phyloP scores from a whole-genome alignment of 2,113 vertebrate species.

The Trematocara stigmaticum region DNA sequence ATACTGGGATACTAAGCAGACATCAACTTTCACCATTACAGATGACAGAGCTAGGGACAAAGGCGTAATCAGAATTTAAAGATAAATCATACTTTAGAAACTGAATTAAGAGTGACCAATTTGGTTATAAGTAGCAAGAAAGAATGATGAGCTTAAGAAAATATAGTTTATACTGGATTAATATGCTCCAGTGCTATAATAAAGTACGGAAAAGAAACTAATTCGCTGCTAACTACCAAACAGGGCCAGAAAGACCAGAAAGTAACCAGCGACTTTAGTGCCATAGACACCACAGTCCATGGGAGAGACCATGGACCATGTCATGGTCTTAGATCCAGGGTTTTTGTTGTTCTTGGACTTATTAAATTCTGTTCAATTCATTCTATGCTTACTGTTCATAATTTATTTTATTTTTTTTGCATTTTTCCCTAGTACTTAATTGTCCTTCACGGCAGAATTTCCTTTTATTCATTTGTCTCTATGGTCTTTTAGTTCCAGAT shows the following conservation, averaged over 20 bases:
- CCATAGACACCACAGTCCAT: not conserved
- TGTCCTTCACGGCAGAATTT: not conserved
- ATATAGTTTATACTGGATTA: not conserved
- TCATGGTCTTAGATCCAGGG: accelerated
- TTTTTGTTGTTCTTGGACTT: not conserved
- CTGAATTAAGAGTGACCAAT: not conserved
- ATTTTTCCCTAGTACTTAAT: not conserved
- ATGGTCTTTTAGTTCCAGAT: not conserved
- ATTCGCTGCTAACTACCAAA: accelerated
- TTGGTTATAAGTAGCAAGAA: not conserved
- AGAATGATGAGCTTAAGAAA: not conserved
- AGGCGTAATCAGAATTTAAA: not conserved
- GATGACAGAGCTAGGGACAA: not conserved
- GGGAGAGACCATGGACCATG: not conserved
- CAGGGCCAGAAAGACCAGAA: not conserved
- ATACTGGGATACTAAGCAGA: not conserved
- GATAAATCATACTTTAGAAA: not conserved
- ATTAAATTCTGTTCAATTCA: not conserved
- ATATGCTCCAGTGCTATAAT: not conserved
- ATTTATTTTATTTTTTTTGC: accelerated
- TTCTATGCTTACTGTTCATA: not conserved
- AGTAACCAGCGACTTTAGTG: not conserved
- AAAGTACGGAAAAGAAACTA: accelerated
- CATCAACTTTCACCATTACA: not conserved
- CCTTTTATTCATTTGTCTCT: not conserved